Base-by-base conservation (phyloP, 2,113 vertebrate species). In the Melanostigma gelatinosum region DNA sequence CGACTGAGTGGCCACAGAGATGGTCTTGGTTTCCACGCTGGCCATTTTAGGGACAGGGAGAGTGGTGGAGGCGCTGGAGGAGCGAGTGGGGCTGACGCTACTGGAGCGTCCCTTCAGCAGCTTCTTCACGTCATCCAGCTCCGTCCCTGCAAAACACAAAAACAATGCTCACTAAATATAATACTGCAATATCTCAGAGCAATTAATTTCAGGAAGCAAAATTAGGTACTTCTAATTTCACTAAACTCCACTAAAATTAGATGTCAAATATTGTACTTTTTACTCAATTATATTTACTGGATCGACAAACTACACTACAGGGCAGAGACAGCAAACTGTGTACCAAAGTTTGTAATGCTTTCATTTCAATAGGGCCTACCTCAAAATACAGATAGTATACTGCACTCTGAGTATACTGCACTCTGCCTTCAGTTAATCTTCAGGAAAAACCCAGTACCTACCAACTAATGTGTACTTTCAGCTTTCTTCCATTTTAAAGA, bases 81-180 rank as follows among this genome's bases (percentile, higher is more conserved):
- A 89, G 69, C 93, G 92, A 4, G 91, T 90, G 38, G 93, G 93
- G 75, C 92, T 94, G 78, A 91, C 80, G 7, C 93, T 94, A 88
- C 22, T 72, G 58, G 93, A 92, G 75, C 93, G 92, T 22, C 90
- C 93, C 71, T 93, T 93, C 88, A 94, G 54, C 36, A 94, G 89
- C 83, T 93, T 93, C 85, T 94, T 94, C 52, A 94, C 93, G 2
- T 94, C 93, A 11, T 94, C 93, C 79, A 94, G 81, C 86, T 94
- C 93, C 4, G 93, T 91, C 93, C 93, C 93, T 94, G 84, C 8
- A 20, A 20, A 29, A 8, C 1, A 1, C 62, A 73, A 24, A 32
- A 71, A 63, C 70, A 71, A 64, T 34, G 10, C 13, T 66, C 0
- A 58, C 0, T 2, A 68, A 61, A 42, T 63, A 18, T 2, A 24